Base-by-base conservation (phyloP, 2,888 invertebrate species). In the Luffia ferchaultella region DNA sequence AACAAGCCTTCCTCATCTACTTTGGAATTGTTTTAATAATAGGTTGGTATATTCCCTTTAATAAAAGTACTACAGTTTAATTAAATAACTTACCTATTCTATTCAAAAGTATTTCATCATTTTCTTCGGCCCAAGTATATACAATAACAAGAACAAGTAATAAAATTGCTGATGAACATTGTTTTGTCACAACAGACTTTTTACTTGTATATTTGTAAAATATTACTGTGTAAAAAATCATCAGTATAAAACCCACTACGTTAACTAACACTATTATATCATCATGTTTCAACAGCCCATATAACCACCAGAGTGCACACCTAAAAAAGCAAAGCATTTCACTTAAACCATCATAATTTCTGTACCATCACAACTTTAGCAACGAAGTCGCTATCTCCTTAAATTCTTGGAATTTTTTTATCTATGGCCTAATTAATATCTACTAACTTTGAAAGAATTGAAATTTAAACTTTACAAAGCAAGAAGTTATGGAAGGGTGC, bases 271-370 rank as follows among this genome's bases (percentile, higher is more conserved):
- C 84, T 58, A 95, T 85, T 52, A 90, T 90, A 49, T 77, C 76
- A 65, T 95, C 94, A 56, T 85, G 73, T 60, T 92, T 92, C 50
- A 91, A 71, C 55, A 90, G 76, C 30, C 94, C 95, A 76, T 96
- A 96, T 47, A 90, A 80, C 30, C 94, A 72, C 95, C 95, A 95
- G 51, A 94, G 76, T 58, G 87, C 87, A 62, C 90, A 89, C 55
- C 93, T 93, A 79, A 52, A 86, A 83, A 46, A 55, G 50, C 57
- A 47, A 52, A n/a, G n/a, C n/a, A n/a, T n/a, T n/a, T n/a, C n/a
- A n/a, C n/a, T n/a, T n/a, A n/a, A n/a, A n/a, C n/a, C n/a, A n/a
- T n/a, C n/a, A n/a, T n/a, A n/a, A n/a, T n/a, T n/a, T n/a, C n/a
- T n/a, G n/a, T n/a, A n/a, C n/a, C n/a, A n/a, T n/a, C n/a, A n/a